Evolutionary conservation across 2,888 invertebrate genomes (phyloP).

Genomic region (Cecidostiba fungosa): DNA sequence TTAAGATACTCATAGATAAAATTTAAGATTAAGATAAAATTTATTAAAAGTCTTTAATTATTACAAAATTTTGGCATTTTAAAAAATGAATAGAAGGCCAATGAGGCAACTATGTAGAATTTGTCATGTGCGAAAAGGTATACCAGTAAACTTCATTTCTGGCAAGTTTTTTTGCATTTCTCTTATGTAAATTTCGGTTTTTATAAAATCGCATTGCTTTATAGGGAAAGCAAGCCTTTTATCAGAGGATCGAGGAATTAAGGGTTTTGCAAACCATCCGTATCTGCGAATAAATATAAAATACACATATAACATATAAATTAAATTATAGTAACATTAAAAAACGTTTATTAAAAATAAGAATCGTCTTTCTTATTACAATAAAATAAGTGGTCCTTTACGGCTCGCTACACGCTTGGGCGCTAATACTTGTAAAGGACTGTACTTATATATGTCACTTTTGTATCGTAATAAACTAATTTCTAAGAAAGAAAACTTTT

Average conservation of each 20-base stretch:
- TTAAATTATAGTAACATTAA: background rate
- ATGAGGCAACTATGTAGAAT: background rate
- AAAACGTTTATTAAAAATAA: background rate
- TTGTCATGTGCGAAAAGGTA: conserved; percentile 66
- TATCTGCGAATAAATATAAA: conserved; percentile 69
- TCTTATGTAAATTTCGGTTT: conserved; percentile 70
- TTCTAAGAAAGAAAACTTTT: too few species aligned
- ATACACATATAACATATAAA: too few species aligned
- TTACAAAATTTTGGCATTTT: background rate
- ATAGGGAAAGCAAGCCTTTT: conserved; percentile 71
- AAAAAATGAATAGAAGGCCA: background rate
- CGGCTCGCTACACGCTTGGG: too few species aligned
- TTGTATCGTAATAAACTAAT: too few species aligned
- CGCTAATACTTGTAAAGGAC: too few species aligned
- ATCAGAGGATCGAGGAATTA: conserved; percentile 70
- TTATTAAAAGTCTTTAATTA: background rate
- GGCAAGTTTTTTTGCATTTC: conserved; percentile 67
- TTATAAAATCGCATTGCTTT: conserved; percentile 70
- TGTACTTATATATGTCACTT: too few species aligned
- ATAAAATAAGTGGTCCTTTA: too few species aligned
- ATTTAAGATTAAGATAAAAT: background rate
- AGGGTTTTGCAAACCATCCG: conserved; percentile 73
- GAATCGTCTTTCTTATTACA: background rate
- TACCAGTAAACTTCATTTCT: conserved; percentile 69
- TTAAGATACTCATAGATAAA: too few species aligned